Evolutionary conservation across 2,888 invertebrate species (phyloP), one percentile per base, ranked within the genome.

Genomic region (Ctena decussata): DNA sequence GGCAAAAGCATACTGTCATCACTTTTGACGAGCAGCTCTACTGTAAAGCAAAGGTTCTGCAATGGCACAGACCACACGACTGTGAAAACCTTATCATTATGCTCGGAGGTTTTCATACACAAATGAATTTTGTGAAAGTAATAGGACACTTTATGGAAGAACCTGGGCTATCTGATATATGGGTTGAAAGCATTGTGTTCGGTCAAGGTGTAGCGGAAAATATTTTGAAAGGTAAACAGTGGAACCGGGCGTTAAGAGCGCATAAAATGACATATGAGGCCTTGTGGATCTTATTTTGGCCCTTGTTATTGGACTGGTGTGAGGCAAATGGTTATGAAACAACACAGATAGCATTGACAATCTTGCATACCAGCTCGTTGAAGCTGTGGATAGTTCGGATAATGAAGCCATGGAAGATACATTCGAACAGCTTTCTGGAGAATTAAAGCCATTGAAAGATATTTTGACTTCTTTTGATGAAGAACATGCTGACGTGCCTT

Each of bases 251-350:
- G 1, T 32, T 79, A 2, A 37, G 85, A n/a, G 78, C 44, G 27
- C 82, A 85, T 35, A 82, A 79, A 39, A 39, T 85, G 5, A 79
- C 76, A 39, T 70, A 78, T 30, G 53, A 53, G 21, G 53, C 53
- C 21, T 15, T 53, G 6, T 53, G 53, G 53, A 15, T 11, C 5
- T 18, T 53, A 18, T 53, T 39, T 73, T 30, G 81, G n/a, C 35
- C 8, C 11, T 5, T 18, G 24, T 37, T 39, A 11, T 3, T 27
- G 11, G 37, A 69, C 6, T 69, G 69, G 69, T 3, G 5, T 5
- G 6, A 69, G 27, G 30, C 11, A 30, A 32, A 11, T 27, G 30
- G 27, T 21, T 6, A 8, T 32, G 69, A 32, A 12, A 27, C 21
- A 30, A 21, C 30, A 6, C 60, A 11, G 60, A 57, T 21, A 57